Evolutionary conservation across 2,113 vertebrate species (phyloP), one percentile per base, ranked within the genome.

Genomic region (Pithys albifrons): DNA sequence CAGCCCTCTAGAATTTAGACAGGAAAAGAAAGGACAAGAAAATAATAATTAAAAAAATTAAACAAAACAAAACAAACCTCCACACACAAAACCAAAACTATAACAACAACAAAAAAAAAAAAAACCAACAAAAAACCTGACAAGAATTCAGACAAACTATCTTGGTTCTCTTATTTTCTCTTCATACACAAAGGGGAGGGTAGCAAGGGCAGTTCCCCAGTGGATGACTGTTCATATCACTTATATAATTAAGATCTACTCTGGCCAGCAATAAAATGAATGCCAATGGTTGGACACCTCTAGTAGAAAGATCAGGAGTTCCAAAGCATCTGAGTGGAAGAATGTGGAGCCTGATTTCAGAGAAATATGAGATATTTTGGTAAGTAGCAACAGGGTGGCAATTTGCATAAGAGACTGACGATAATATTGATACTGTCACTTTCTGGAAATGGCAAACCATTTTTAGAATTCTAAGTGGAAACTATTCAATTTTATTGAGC

Each of bases 401-500:
- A 85, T 91, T 89, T 79, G 64, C 74, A 59, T 91, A 93, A 65
- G 13, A 91, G 25, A 94, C 46, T 93, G 83, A 82, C 0, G 4
- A 88, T 83, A 82, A 85, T 61, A 93, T 57, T 75, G 54, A 61
- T 81, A 72, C 86, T 96, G 85, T 80, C 72, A 85, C 71, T 90
- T 94, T 90, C 78, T 92, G 78, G 64, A 93, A 91, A 88, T 51
- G 29, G 51, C 41, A 91, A 96, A 70, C 31, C n/a, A 77, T 85
- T 93, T 93, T 95, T 90, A 93, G 78, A 96, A 96, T 86, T 79
- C 55, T 88, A 77, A 94, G 59, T 85, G 79, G 70, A 88, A 95
- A 94, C 11, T 77, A 91, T 85, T 94, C 79, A 43, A 43, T 83
- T 88, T 96, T 94, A 93, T 91, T 85, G 78, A 90, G 67, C 54